Conservation (phyloP, 2,888 invertebrate species). For the Platerodrilus igneus region DNA sequence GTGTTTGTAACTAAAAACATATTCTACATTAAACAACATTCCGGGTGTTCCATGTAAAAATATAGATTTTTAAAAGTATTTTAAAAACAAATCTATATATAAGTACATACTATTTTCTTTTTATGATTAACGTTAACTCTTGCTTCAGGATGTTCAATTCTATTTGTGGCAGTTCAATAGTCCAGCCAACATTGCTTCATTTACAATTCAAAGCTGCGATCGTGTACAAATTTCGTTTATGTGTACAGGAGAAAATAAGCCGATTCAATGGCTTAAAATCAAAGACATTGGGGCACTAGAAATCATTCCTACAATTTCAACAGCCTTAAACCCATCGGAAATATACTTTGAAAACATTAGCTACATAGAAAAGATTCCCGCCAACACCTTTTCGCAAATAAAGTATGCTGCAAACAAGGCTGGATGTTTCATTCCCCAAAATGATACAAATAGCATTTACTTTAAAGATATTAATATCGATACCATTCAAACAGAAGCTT, state of each 20-base stretch:
- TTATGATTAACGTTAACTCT: too few species aligned
- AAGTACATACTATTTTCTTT: too few species aligned
- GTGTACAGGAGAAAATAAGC: conserved; percentile 47
- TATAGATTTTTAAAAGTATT: too few species aligned
- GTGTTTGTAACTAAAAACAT: too few species aligned
- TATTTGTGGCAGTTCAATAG: conserved; percentile 51
- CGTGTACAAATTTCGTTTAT: conserved; percentile 50
- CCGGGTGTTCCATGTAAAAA: too few species aligned
- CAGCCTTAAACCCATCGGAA: conserved; percentile 36
- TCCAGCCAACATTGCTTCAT: conserved; percentile 47
- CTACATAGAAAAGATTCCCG: conserved; percentile 49
- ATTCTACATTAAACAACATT: too few species aligned
- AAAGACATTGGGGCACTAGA: conserved; percentile 48
- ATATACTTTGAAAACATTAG: conserved; percentile 50
- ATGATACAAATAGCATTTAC: conserved; percentile 46
- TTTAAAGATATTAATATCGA: conserved; percentile 51
- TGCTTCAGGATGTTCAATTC: conserved; percentile 52
- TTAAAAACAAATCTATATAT: too few species aligned
- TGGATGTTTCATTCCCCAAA: conserved; percentile 40
- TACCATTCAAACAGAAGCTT: conserved; percentile 48
- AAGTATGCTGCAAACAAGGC: conserved; percentile 18
- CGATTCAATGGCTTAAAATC: conserved; percentile 30
- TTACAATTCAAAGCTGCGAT: conserved; percentile 51
- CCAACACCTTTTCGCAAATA: conserved; percentile 47
- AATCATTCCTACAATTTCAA: conserved; percentile 46